phyloP scores from a whole-genome alignment of 2,797 vertebrate genomes.

The Gymnoscopelus microlampas region DNA sequence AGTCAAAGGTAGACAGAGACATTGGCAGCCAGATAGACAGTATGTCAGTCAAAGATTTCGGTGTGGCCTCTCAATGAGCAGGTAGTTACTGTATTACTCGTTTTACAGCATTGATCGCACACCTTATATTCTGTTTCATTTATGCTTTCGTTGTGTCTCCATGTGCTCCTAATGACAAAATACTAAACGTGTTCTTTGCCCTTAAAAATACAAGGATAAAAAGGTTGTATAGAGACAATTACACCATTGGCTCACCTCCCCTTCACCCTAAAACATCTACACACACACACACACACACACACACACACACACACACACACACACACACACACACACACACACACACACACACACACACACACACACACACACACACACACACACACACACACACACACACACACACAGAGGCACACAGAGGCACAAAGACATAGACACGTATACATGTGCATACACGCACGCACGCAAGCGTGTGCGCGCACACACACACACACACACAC shows the following conservation, averaged over 20 bases:
- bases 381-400: neutral
- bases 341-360: too few relatives aligned
- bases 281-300: too few relatives aligned
- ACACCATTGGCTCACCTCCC: conserved; percentile 56
- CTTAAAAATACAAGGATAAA: conserved; percentile 48
- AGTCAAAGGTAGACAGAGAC: neutral
- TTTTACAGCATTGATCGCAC: neutral
- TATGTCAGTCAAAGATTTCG: conserved; percentile 2
- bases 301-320: neutral
- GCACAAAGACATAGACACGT: neutral
- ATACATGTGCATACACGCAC: neutral
- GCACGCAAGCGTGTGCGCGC: neutral
- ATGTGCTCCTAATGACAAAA: conserved; percentile 25
- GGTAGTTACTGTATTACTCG: conserved; percentile 15
- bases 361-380: neutral
- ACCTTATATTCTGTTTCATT: neutral
- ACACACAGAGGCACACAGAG: too few relatives aligned
- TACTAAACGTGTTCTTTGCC: neutral
- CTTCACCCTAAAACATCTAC: conserved; percentile 24
- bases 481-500: too few relatives aligned
- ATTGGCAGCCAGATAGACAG: conserved; percentile 18
- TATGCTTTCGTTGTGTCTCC: conserved; percentile 30
- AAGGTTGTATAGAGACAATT: conserved; percentile 48
- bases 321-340: neutral
- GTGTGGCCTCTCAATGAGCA: conserved; percentile 6